Evolutionary conservation across 2,888 invertebrate species (phyloP).

Genomic region (Cephus rjabovi): DNA sequence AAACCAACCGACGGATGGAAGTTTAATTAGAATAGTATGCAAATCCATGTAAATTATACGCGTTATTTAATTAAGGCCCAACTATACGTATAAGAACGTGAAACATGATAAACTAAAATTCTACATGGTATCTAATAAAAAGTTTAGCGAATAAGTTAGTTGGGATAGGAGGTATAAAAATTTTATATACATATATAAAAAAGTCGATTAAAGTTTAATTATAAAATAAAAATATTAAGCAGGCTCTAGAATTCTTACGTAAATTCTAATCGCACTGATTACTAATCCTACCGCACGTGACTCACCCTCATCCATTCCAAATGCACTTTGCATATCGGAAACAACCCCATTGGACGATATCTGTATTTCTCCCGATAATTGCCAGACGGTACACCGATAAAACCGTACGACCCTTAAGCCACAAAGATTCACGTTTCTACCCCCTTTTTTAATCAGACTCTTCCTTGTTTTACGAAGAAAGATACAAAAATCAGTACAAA

Average conservation of each 20-base stretch:
- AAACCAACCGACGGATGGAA: not conserved
- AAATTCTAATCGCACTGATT: not conserved
- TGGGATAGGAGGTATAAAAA: not conserved
- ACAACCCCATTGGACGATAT: not conserved
- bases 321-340: not conserved
- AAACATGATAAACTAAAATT: not conserved
- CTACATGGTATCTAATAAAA: not conserved
- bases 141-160: not conserved
- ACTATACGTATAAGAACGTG: not conserved
- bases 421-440: not conserved
- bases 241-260: not conserved
- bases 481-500: not conserved
- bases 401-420: not conserved
- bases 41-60: conserved; percentile 18
- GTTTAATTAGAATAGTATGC: conserved; percentile 22
- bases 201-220: not conserved
- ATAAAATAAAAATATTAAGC: not conserved
- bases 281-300: not conserved
- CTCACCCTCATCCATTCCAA: not conserved
- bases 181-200: too few species aligned
- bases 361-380: not conserved
- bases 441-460: not conserved
- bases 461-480: not conserved
- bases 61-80: conserved; percentile 19
- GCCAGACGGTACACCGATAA: not conserved